Percentiles rank a stretch among this genome's conserved stretches.
Conservation (phyloP, 2,113 vertebrate species). For the Anser brachyrhynchus region DNA sequence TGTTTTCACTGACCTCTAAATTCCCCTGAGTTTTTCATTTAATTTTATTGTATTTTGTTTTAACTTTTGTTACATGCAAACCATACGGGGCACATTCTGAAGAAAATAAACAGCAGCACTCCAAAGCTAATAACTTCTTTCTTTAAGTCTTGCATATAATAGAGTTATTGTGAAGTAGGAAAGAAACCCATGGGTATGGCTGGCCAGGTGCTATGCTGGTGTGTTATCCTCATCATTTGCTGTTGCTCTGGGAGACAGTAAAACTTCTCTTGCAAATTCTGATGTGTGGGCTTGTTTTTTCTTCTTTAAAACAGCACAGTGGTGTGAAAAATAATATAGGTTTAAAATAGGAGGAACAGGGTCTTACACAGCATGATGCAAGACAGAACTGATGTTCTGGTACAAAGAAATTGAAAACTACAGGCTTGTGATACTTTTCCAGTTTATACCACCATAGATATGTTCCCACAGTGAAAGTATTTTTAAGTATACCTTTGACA, state of each 20-base stretch:
- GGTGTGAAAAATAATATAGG: background rate
- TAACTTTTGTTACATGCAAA: slow-evolving; percentile 31
- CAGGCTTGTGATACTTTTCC: background rate
- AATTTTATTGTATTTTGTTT: slow-evolving; percentile 45
- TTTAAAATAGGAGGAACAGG: background rate
- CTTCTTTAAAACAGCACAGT: background rate
- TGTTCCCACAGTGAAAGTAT: background rate
- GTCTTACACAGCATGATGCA: background rate
- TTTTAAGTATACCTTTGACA: background rate
- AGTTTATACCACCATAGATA: background rate
- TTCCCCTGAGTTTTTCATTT: slow-evolving; percentile 19
- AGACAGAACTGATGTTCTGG: background rate
- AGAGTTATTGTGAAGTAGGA: slow-evolving; percentile 38
- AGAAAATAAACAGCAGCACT: slow-evolving; percentile 42
- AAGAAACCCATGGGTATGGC: background rate
- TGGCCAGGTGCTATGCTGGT: slow-evolving; percentile 37
- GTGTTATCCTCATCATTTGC: slow-evolving; percentile 45
- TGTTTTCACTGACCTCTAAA: slow-evolving; percentile 63
- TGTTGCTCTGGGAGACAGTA: slow-evolving; percentile 14
- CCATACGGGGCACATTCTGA: slow-evolving; percentile 43
- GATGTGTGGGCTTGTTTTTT: background rate
- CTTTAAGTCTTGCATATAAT: slow-evolving; percentile 16
- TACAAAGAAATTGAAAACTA: background rate
- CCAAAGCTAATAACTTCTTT: slow-evolving; percentile 7
- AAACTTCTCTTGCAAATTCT: background rate